phyloP scores from a whole-genome alignment of 1,140 invertebrate species.

The Neuroterus valhalla region DNA sequence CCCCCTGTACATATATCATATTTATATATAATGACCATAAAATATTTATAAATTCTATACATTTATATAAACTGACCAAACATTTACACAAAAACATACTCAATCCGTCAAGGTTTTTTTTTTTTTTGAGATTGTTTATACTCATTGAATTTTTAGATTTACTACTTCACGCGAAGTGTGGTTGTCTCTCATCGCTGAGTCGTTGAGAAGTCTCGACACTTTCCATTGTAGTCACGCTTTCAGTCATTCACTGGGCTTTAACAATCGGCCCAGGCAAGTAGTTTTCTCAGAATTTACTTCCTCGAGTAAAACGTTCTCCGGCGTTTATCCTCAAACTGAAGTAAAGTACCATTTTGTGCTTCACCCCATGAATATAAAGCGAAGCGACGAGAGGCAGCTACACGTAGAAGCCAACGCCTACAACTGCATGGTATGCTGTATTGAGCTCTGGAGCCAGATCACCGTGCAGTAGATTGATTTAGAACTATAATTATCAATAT shows the following conservation, averaged over 20 bases:
- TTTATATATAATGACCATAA: neutral
- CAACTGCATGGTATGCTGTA: conserved; percentile 73
- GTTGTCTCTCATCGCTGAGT: conserved; percentile 41
- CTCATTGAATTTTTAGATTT: conserved; percentile 44
- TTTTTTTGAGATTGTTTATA: conserved; percentile 42
- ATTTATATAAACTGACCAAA: conserved; percentile 5
- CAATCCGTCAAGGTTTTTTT: conserved; percentile 2
- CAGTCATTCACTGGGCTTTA: neutral
- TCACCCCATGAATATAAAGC: conserved; percentile 36
- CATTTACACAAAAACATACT: conserved; percentile 36
- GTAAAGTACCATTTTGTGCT: conserved; percentile 36
- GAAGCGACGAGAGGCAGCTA: conserved; percentile 54
- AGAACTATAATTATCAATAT: conserved; percentile 59
- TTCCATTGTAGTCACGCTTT: neutral
- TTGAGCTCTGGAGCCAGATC: conserved; percentile 68
- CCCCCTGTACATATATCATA: no score
- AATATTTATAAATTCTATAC: neutral
- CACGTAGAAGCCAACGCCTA: conserved; percentile 67
- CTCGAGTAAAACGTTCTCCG: neutral
- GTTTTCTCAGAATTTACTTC: neutral
- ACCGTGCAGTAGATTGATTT: conserved; percentile 70
- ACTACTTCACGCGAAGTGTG: conserved; percentile 47
- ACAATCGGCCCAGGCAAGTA: neutral
- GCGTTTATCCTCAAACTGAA: conserved; percentile 20
- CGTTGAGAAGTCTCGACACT: neutral